These are phyloP conservation scores for Drosophila pruinosa DNA, from an alignment of 1,140 invertebrate species.

Conservation along the genomic window DNA sequence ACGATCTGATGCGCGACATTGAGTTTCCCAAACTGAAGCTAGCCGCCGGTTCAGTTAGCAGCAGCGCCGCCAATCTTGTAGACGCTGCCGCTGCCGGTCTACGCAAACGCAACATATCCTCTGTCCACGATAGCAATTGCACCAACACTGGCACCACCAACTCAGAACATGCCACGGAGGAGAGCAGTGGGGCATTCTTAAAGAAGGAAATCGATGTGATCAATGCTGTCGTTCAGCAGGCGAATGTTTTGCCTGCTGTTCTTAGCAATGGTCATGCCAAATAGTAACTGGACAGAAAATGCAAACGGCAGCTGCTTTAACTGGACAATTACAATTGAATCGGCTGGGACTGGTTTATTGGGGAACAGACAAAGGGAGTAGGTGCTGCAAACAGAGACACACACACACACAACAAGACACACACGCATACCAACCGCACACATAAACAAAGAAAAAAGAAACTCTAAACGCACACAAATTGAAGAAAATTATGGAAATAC, in stretches of 20 bases:
- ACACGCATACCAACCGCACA: constrained; percentile 4
- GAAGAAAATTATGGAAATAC: neutral
- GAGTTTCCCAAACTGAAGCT: constrained; percentile 70
- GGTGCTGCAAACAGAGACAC: constrained; percentile 5
- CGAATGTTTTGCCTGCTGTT: constrained; percentile 78
- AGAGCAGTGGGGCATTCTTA: constrained; percentile 66
- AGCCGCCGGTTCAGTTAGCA: constrained; percentile 46
- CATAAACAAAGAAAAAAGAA: neutral
- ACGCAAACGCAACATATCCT: constrained; percentile 68
- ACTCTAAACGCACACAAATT: constrained; percentile 18
- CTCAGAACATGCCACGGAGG: constrained; percentile 19
- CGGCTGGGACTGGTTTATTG: constrained; percentile 7
- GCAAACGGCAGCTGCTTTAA: constrained; percentile 14
- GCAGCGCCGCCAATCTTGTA: constrained; percentile 36
- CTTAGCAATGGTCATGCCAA: constrained; percentile 82
- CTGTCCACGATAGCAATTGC: constrained; percentile 43
- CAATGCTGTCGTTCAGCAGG: constrained; percentile 80
- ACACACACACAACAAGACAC: constrained; percentile 3
- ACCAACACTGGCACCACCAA: constrained; percentile 10
- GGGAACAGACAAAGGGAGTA: neutral
- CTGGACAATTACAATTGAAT: constrained; percentile 14
- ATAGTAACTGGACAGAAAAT: constrained; percentile 52
- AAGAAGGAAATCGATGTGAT: constrained; percentile 82
- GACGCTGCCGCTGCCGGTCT: constrained; percentile 36
- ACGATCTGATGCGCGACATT: constrained; percentile 80